These are phyloP conservation scores for Bombus sylvicola DNA, from an alignment of 1,140 invertebrate species.

Conservation along the genomic window DNA sequence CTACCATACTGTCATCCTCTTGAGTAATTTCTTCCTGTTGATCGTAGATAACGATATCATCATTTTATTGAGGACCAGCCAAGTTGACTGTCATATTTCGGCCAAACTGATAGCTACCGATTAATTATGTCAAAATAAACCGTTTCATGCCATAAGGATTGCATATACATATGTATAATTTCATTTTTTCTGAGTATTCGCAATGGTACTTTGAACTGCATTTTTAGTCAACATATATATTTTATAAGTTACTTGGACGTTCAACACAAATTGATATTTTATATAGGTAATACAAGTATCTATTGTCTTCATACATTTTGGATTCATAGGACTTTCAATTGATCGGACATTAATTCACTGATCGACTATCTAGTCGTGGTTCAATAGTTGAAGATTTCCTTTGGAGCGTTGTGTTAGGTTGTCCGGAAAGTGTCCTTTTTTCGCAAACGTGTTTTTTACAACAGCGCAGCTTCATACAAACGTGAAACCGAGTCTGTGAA, in stretches of 20 bases:
- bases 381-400: not conserved
- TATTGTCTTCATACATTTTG: not conserved
- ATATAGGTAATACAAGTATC: too few relatives aligned
- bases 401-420: too few relatives aligned
- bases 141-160: not conserved
- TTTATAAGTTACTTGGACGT: not conserved
- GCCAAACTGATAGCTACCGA: slow-evolving; percentile 61
- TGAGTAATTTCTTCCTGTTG: slow-evolving; percentile 72
- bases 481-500: too few relatives aligned
- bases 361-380: not conserved
- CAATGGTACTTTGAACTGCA: not conserved
- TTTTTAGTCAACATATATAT: not conserved
- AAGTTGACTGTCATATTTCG: slow-evolving; percentile 56
- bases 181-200: not conserved
- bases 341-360: not conserved
- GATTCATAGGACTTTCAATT: not conserved
- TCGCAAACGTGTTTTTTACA: too few relatives aligned
- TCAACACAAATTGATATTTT: not conserved
- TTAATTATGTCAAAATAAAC: slow-evolving; percentile 26
- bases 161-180: not conserved
- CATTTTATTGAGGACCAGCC: slow-evolving; percentile 42
- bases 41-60: slow-evolving; percentile 68
- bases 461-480: too few relatives aligned
- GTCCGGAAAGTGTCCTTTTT: too few relatives aligned
- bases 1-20: slow-evolving; percentile 64